Conservation (phyloP, 2,113 vertebrate genomes). For the Nyctibius bracteatus region DNA sequence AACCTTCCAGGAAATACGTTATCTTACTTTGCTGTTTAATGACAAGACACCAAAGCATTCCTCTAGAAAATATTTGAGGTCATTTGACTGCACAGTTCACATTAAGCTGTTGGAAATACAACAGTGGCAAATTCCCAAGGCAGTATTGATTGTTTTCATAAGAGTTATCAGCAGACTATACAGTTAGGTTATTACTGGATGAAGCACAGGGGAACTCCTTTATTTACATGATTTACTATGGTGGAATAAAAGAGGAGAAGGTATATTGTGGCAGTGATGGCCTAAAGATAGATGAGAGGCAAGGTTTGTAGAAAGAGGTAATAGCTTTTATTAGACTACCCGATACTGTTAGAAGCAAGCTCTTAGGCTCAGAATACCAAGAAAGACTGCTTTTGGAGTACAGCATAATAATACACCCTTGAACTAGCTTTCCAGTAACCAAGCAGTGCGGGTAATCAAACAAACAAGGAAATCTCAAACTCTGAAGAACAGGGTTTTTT, state of each 20-base stretch:
- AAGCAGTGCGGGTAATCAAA: background rate
- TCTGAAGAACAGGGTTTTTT: background rate
- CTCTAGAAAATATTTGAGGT: background rate
- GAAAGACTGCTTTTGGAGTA: background rate
- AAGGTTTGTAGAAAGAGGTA: background rate
- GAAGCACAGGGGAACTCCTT: background rate
- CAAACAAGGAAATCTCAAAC: background rate
- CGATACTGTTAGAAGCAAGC: background rate
- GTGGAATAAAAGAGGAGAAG: background rate
- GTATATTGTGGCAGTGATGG: background rate
- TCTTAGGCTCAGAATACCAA: background rate
- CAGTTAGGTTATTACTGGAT: background rate
- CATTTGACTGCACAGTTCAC: background rate
- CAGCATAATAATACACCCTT: background rate
- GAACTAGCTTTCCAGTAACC: background rate
- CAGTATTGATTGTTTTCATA: background rate
- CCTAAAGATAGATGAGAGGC: background rate
- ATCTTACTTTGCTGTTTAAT: background rate
- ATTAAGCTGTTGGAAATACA: background rate
- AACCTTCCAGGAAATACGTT: background rate
- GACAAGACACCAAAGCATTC: background rate
- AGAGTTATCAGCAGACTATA: background rate
- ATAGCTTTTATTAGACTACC: background rate
- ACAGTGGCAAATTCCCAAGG: background rate
- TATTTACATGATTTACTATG: background rate